Conservation (phyloP, 2,113 vertebrate genomes). For the Eolophus roseicapilla region DNA sequence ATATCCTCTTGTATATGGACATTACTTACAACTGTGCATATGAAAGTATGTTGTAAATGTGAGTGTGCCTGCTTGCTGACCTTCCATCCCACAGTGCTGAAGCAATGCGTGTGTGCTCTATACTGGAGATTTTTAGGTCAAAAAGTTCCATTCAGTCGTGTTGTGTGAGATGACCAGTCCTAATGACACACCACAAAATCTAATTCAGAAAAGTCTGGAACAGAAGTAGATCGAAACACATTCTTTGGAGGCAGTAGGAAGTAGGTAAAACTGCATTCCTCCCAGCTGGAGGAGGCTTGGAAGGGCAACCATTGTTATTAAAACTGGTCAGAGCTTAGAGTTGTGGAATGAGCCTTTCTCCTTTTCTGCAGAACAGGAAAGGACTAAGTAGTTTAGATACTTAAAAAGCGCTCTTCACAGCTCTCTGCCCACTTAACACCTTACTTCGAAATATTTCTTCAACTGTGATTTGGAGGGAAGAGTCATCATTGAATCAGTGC, state of each 20-base stretch:
- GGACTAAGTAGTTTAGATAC: neutral
- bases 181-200: neutral
- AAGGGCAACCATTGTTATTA: neutral
- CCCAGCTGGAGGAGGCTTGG: neutral
- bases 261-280: neutral
- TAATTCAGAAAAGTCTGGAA: neutral
- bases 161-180: neutral
- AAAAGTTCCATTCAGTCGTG: neutral
- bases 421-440: neutral
- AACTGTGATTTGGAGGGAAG: neutral
- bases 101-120: fast-evolving
- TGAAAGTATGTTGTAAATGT: neutral
- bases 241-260: neutral
- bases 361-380: neutral
- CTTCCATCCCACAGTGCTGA: neutral
- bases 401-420: neutral
- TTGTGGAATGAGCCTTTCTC: neutral
- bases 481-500: neutral
- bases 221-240: neutral
- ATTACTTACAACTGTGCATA: neutral
- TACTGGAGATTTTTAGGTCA: neutral
- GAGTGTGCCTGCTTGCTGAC: neutral
- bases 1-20: neutral
- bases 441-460: neutral
- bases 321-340: neutral